A percentile compares a stretch with the other conserved stretches of the same genome.
Conservation (phyloP, 1,140 invertebrate species). For the Eumaeus atala region DNA sequence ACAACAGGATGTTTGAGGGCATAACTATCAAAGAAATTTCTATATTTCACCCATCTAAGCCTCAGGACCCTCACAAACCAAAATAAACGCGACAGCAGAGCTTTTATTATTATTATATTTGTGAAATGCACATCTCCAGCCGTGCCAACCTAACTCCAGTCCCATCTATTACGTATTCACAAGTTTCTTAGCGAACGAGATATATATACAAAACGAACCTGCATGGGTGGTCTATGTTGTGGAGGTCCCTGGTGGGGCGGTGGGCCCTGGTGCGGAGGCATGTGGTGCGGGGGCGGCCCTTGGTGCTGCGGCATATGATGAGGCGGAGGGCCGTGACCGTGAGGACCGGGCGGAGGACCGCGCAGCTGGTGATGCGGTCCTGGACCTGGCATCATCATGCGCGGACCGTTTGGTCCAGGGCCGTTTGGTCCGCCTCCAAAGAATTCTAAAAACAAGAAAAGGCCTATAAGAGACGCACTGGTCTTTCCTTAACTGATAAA, state of each 20-base stretch:
- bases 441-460: constrained; percentile 38
- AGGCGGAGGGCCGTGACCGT: constrained; percentile 43
- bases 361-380: constrained; percentile 59
- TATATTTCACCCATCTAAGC: no score
- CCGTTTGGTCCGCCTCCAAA: constrained; percentile 62
- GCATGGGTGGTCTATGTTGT: constrained; percentile 81
- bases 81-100: no score
- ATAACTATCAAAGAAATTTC: no score
- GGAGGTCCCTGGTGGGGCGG: constrained; percentile 72
- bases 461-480: background rate
- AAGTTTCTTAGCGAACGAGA: no score
- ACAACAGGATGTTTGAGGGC: no score
- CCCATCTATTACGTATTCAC: no score
- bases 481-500: no score
- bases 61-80: no score
- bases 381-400: constrained; percentile 65
- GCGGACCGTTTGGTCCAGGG: constrained; percentile 55
- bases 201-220: constrained; percentile 12
- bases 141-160: no score
- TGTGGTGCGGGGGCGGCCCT: constrained; percentile 62
- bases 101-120: no score
- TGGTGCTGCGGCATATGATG: constrained; percentile 63
- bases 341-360: constrained; percentile 63
- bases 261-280: constrained; percentile 58
- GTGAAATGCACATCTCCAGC: no score